These are phyloP conservation scores for Petrolisthes manimaculis DNA, from an alignment of 2,888 invertebrate genomes.

Conservation along the genomic window DNA sequence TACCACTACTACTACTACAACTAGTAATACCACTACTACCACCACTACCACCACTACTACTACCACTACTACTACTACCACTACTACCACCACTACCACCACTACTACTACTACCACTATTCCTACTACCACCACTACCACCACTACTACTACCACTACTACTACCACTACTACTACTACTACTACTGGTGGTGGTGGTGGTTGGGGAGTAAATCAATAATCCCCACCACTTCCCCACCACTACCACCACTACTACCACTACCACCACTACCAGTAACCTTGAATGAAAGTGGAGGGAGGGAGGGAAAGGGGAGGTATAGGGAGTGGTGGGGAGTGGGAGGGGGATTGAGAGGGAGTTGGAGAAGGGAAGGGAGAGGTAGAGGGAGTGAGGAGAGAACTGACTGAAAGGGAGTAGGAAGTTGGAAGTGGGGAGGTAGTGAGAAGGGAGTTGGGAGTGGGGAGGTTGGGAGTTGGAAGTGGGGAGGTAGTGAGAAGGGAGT, in stretches of 20 bases:
- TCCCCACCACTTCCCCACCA: neutral
- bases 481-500: no score
- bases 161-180: neutral
- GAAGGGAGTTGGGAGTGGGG: neutral
- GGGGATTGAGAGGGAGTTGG: neutral
- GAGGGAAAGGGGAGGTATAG: neutral
- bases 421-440: neutral
- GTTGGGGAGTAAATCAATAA: no score
- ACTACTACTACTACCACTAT: neutral
- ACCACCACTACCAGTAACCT: neutral
- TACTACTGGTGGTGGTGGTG: no score
- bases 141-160: neutral
- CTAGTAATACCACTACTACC: no score
- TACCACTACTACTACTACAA: neutral
- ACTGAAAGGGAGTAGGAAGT: neutral
- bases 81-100: neutral
- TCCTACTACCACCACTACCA: no score
- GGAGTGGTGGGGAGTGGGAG: neutral
- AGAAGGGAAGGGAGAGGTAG: neutral
- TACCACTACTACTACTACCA: neutral
- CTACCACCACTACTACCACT: neutral
- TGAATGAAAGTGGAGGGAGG: neutral
- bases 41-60: conserved; percentile 8
- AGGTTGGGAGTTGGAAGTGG: no score
- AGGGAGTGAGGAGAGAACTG: neutral